phyloP scores from a whole-genome alignment of 2,888 invertebrate genomes.

The Pyralis farinalis region DNA sequence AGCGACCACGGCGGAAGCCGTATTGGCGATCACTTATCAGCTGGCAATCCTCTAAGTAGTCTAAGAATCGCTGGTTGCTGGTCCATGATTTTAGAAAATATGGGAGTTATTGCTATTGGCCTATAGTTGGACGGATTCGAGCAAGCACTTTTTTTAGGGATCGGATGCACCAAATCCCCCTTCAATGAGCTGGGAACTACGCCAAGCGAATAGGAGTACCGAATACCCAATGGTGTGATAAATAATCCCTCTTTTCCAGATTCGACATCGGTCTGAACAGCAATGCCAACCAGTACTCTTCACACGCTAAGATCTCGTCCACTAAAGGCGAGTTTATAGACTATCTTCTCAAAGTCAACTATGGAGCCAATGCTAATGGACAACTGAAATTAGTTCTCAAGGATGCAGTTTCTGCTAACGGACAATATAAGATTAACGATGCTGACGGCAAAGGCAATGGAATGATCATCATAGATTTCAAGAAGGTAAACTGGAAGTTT shows the following conservation, averaged over 20 bases:
- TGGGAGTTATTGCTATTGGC: no score
- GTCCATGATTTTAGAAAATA: no score
- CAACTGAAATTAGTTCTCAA: constrained; percentile 82
- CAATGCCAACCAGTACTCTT: constrained; percentile 66
- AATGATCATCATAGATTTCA: constrained; percentile 79
- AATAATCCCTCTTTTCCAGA: constrained; percentile 29
- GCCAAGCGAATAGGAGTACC: no score
- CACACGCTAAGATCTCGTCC: constrained; percentile 72
- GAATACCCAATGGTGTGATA: no score
- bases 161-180: no score
- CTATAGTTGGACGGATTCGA: no score
- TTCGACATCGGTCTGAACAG: constrained; percentile 69
- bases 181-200: no score
- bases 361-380: constrained; percentile 60
- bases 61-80: no score
- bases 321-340: constrained; percentile 76
- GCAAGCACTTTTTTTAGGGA: no score
- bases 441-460: constrained; percentile 84
- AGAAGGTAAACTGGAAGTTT: constrained; percentile 61
- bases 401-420: constrained; percentile 82
- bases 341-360: constrained; percentile 68
- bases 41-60: no score
- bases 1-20: no score
- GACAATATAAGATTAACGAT: constrained; percentile 81
- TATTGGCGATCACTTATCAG: no score